phyloP scores from a whole-genome alignment of 2,888 invertebrate species.

The Stenoptilia bipunctidactyla region DNA sequence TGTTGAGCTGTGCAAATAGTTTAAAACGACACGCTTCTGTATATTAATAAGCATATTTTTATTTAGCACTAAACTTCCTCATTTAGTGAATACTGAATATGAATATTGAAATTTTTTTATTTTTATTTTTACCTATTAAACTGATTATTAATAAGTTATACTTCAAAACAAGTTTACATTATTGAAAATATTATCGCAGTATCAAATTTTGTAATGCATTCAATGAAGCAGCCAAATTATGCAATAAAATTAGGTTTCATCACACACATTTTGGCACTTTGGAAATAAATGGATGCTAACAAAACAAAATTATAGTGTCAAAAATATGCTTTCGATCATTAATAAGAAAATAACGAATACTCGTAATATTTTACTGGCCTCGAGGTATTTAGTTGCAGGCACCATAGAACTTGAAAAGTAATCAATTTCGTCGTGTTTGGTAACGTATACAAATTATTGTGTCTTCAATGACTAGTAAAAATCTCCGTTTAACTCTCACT shows the following conservation, averaged over 20 bases:
- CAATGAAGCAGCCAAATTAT: no score
- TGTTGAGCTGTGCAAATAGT: no score
- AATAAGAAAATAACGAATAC: conserved; percentile 23
- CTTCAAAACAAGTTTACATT: no score
- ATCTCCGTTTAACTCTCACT: conserved; percentile 43
- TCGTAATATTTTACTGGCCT: conserved; percentile 24
- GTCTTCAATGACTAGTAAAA: conserved; percentile 60
- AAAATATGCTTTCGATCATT: conserved; percentile 43
- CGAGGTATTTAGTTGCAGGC: conserved; percentile 37
- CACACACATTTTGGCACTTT: not conserved
- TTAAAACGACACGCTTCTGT: no score
- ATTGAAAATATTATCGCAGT: no score
- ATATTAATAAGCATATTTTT: no score
- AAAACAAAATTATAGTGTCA: conserved; percentile 33
- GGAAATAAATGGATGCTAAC: not conserved
- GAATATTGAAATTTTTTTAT: no score
- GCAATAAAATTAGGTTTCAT: not conserved
- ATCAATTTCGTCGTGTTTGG: conserved; percentile 64
- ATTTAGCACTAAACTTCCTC: no score
- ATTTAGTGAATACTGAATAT: no score
- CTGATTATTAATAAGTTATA: no score
- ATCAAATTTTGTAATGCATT: no score
- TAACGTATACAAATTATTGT: conserved; percentile 51
- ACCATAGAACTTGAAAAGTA: conserved; percentile 65
- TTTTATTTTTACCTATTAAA: no score